These are phyloP conservation scores for Apodemus speciosus DNA, from an alignment of 2,113 vertebrate species.

Conservation along the genomic window DNA sequence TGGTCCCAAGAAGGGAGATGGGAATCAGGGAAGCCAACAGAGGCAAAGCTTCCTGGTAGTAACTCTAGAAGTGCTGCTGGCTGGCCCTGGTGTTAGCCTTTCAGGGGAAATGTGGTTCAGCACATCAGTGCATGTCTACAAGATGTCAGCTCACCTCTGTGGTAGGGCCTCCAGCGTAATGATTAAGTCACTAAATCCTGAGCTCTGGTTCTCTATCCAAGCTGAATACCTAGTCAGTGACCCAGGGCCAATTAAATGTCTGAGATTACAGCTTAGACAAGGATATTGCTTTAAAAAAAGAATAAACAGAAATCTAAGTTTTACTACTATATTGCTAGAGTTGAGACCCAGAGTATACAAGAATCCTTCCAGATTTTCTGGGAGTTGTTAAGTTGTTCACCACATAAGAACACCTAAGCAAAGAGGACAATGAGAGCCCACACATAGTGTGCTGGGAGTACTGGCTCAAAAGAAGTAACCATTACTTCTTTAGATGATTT, in stretches of 20 bases:
- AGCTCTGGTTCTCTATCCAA: background rate
- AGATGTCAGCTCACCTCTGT: background rate
- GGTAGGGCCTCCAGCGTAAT: background rate
- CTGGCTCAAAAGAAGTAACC: background rate
- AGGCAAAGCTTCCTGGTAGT: background rate
- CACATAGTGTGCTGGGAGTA: background rate
- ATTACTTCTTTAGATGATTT: background rate
- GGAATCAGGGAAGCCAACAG: background rate
- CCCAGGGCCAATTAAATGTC: background rate
- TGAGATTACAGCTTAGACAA: background rate
- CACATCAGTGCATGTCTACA: accelerated
- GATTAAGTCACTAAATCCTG: background rate
- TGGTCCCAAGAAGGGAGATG: background rate
- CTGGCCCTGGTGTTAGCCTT: background rate
- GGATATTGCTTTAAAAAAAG: background rate
- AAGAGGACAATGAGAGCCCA: background rate
- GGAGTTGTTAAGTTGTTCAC: background rate
- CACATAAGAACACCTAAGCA: background rate
- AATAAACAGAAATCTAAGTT: background rate
- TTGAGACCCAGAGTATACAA: background rate
- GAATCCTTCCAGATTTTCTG: background rate
- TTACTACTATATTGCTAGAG: background rate
- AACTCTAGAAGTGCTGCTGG: background rate
- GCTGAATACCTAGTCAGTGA: background rate
- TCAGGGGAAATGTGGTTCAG: background rate